Evolutionary conservation across 2,888 invertebrate species (phyloP).

Genomic region (Nasonovia ribisnigri): DNA sequence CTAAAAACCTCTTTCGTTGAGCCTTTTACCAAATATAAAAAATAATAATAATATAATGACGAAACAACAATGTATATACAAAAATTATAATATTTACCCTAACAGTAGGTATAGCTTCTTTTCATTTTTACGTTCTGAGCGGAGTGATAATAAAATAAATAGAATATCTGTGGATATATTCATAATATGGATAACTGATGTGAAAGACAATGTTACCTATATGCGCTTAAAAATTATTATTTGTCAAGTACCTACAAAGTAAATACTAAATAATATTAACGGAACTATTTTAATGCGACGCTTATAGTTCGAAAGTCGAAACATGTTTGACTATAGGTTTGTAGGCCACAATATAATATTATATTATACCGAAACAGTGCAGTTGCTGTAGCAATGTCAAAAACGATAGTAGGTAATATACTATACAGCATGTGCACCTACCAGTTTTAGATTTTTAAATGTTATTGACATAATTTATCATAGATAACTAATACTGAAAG

Average conservation of each 20-base stretch:
- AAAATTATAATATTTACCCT: no score
- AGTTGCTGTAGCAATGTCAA: not conserved
- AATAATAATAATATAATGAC: no score
- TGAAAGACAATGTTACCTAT: not conserved
- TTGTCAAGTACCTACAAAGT: not conserved
- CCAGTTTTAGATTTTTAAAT: not conserved
- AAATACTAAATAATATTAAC: not conserved
- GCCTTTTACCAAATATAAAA: no score
- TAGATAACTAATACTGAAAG: not conserved
- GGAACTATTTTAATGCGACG: not conserved
- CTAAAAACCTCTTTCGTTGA: no score
- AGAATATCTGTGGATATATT: not conserved
- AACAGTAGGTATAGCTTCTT: no score
- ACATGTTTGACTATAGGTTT: conserved; percentile 10
- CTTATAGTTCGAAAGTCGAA: not conserved
- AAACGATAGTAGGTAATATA: not conserved
- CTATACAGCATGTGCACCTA: not conserved
- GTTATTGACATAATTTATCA: not conserved
- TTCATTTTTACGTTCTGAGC: no score
- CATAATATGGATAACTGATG: not conserved
- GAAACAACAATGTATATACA: no score
- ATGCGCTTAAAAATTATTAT: not conserved
- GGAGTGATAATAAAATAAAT: not conserved
- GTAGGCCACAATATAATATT: not conserved
- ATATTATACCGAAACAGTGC: not conserved